Evolutionary conservation across 1,140 invertebrate species (phyloP).

Genomic region (Sinonovacula constricta): DNA sequence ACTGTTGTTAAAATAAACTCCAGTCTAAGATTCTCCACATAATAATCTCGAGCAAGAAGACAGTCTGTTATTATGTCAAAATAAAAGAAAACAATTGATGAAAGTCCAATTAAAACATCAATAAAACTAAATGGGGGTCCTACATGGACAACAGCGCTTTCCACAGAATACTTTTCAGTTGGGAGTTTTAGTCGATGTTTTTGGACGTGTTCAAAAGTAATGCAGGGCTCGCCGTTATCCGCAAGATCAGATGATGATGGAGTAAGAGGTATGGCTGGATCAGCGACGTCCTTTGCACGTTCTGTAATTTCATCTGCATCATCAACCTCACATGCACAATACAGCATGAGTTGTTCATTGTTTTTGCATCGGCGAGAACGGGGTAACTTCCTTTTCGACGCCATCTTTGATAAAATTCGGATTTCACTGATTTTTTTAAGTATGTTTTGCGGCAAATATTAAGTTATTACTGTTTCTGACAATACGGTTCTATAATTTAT

Average conservation of each 20-base stretch:
- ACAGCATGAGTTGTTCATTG: slow-evolving; percentile 8
- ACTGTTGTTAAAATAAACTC: slow-evolving; percentile 29
- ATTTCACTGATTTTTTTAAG: no score
- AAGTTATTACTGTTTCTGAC: no score
- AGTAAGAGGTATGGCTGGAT: neutral
- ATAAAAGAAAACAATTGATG: slow-evolving; percentile 45
- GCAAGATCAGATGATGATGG: neutral
- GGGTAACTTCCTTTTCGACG: slow-evolving; percentile 45
- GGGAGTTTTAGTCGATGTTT: slow-evolving; percentile 14
- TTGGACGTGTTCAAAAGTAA: neutral
- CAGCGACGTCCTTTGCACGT: neutral
- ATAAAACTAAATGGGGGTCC: slow-evolving; percentile 23
- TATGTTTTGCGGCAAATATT: no score
- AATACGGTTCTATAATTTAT: no score
- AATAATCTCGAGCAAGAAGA: slow-evolving; percentile 39
- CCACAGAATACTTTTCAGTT: neutral
- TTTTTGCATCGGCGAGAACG: slow-evolving; percentile 33
- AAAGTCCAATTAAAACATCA: slow-evolving; percentile 36
- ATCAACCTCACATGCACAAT: slow-evolving; percentile 21
- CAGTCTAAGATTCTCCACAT: neutral
- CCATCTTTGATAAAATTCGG: slow-evolving; percentile 30
- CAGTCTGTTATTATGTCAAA: slow-evolving; percentile 47
- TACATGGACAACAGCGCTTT: neutral
- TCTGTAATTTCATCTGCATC: neutral
- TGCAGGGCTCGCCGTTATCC: neutral